phyloP scores from a whole-genome alignment of 1,140 invertebrate genomes.

The Argopecten irradians region DNA sequence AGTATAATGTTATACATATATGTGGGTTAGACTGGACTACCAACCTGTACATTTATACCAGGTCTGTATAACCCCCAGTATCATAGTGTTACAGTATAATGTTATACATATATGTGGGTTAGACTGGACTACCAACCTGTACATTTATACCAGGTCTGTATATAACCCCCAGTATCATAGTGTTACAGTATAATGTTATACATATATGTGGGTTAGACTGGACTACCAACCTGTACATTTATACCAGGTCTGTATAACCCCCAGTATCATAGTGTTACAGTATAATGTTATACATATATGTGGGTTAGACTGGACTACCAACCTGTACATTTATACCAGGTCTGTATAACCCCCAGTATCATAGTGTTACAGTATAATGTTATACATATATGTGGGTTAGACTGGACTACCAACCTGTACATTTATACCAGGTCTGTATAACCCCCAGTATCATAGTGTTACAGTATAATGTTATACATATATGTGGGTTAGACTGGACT shows the following conservation, averaged over 20 bases:
- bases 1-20: not conserved
- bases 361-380: not conserved
- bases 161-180: not conserved
- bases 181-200: not conserved
- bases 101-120: not conserved
- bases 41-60: not conserved
- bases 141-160: not conserved
- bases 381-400: not conserved
- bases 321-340: not conserved
- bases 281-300: not conserved
- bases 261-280: not conserved
- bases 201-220: not conserved
- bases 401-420: not conserved
- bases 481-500: not conserved
- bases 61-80: not conserved
- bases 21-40: not conserved
- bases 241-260: not conserved
- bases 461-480: not conserved
- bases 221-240: not conserved
- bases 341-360: not conserved
- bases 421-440: not conserved
- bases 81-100: not conserved
- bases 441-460: not conserved
- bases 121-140: not conserved
- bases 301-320: not conserved